Percentiles rank a stretch among this genome's conserved stretches.
phyloP scores from a whole-genome alignment of 2,797 vertebrate genomes.

The Hozukius guyotensis region DNA sequence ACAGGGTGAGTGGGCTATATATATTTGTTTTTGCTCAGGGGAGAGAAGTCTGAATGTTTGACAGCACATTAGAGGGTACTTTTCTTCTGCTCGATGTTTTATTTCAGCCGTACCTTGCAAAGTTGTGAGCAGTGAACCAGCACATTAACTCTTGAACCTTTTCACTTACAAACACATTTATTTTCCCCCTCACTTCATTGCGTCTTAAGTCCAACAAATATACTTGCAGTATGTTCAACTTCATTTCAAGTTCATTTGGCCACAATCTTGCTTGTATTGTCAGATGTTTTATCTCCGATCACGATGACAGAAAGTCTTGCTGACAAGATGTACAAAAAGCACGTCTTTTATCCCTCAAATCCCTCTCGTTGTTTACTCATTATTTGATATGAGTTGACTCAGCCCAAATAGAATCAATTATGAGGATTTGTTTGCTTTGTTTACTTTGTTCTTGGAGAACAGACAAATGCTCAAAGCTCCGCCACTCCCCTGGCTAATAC shows the following conservation, averaged over 20 bases:
- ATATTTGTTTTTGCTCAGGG: not conserved
- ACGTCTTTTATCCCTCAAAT: conserved; percentile 28
- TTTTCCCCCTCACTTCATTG: not conserved
- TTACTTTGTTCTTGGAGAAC: conserved; percentile 40
- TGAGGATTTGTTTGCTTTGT: conserved; percentile 57
- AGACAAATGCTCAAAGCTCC: conserved; percentile 45
- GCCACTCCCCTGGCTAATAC: conserved; percentile 23
- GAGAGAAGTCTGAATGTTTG: not conserved
- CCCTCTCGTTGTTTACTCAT: conserved; percentile 51
- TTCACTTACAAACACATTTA: not conserved
- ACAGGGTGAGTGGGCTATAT: not conserved
- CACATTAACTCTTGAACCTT: conserved; percentile 15
- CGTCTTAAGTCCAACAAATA: not conserved
- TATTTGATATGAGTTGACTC: conserved; percentile 63
- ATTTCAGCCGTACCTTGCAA: conserved; percentile 1
- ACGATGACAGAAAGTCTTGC: conserved; percentile 1
- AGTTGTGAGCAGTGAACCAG: conserved; percentile 19
- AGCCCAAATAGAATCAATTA: conserved; percentile 66
- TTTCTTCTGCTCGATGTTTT: conserved; percentile 19
- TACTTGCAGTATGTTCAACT: not conserved
- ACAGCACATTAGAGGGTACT: conserved; percentile 1
- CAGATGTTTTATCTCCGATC: not conserved
- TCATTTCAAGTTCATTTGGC: not conserved
- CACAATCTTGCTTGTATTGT: not conserved
- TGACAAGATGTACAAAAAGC: conserved; percentile 23